Base-by-base conservation (phyloP, 1,140 invertebrate species). In the Cyclina sinensis region DNA sequence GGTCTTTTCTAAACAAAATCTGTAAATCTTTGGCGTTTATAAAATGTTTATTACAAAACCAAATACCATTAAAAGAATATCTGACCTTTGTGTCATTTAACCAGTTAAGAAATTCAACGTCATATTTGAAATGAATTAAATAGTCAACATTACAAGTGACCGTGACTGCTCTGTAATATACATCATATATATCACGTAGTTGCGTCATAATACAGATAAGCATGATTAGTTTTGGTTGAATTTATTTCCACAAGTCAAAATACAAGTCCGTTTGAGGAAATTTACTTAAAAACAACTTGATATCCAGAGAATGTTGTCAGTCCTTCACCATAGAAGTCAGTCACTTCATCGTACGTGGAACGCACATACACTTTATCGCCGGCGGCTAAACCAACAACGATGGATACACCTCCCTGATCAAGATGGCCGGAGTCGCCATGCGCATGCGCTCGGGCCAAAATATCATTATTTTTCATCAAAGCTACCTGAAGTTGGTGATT, bases 341-440 rank as follows among this genome's bases (percentile, higher is more conserved):
- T 37, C 0, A 35, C 74, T 35, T 78, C 46, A 2, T 54, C n/a
- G 18, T 37, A 39, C 5, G 35, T n/a, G 1, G 74, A 78, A 9
- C 32, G 24, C 21, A 78, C 48, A 54, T 14, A 54, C 0, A 78
- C 16, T 51, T 54, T 78, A 48, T 78, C 74, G 3, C 27, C 74
- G 27, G 74, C 48, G 32, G 14, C 24, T 21, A 78, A 35, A 1
- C 35, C 74, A 14, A 11, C 32, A 32, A 78, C 74, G 1, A 78
- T 78, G 0, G 74, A 57, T 16, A 78, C 18, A 32, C 48, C 74
- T 3, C 46, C 74, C 46, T 78, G 74, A 54, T 78, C 74, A 16
- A 78, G 24, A 78, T 78, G 74, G 0, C 74, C 74, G 27, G 74
- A 78, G 27, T 78, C 74, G 3, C 74, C 74, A 54, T 78, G 74